Evolutionary conservation across 23 tunicate genomes (phyloP), one percentile per base, ranked within the genome.

Genomic region (Botrylloides violaceus): DNA sequence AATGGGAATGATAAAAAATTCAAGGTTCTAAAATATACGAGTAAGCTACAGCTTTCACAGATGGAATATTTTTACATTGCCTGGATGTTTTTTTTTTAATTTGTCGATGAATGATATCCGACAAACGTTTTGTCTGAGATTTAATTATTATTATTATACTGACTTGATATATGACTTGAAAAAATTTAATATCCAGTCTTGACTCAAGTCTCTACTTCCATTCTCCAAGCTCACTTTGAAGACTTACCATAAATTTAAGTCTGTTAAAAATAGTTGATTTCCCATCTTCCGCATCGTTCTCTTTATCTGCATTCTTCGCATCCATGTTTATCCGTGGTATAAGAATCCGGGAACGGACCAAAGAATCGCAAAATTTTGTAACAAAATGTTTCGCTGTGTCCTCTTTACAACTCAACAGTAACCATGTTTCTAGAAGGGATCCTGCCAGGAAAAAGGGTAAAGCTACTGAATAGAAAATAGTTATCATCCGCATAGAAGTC

Each of bases 201-300:
- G n/a, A n/a, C n/a, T n/a, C n/a, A n/a, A n/a, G n/a, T n/a, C n/a
- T n/a, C n/a, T n/a, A n/a, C n/a, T n/a, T n/a, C n/a, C n/a, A n/a
- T n/a, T n/a, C n/a, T n/a, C n/a, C n/a, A n/a, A n/a, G n/a, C n/a
- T n/a, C n/a, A n/a, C n/a, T n/a, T n/a, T n/a, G n/a, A n/a, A n/a
- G n/a, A n/a, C 70, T 28, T 34, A 63, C 70, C 70, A 63, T 31
- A 63, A 63, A 63, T 9, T 63, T 63, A 3, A 63, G 33, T 9
- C 70, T 33, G 33, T 25, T 63, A 34, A 63, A 63, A 4, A 63
- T 21, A 18, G 64, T 59, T 19, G 26, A 25, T 9, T 33, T 33
- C 9, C 33, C 35, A 63, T 28, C 33, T 4, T 4, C 34, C 35
- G 70, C 32, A 28, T 29, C 33, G 4, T 63, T 33, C 29, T 63